A percentile compares a stretch with the other conserved stretches of the same genome.
Evolutionary conservation across 1,140 invertebrate species (phyloP).

Genomic region (Agrilus planipennis): DNA sequence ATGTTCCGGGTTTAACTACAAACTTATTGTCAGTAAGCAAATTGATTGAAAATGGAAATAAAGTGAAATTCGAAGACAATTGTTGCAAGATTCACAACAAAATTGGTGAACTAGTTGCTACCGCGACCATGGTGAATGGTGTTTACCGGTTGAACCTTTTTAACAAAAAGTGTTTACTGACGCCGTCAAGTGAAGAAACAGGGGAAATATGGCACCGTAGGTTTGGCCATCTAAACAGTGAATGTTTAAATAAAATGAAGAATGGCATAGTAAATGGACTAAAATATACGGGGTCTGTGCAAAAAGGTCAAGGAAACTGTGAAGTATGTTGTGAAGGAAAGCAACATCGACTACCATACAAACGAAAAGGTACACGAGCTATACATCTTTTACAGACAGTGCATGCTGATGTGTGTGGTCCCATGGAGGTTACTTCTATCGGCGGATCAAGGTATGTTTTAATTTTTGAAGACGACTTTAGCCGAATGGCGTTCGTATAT

Average conservation of each 20-base stretch:
- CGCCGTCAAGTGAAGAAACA: background rate
- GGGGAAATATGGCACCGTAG: background rate
- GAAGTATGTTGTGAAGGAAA: constrained; percentile 26
- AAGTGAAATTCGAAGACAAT: background rate
- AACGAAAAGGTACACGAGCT: constrained; percentile 13
- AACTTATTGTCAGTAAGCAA: background rate
- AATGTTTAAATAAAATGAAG: constrained; percentile 1
- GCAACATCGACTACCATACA: constrained; percentile 22
- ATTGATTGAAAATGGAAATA: background rate
- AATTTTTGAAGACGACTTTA: constrained; percentile 32
- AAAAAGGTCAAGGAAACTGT: constrained; percentile 3
- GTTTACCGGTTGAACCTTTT: background rate
- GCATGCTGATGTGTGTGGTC: constrained; percentile 26
- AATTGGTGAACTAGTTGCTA: background rate
- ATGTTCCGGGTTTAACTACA: background rate
- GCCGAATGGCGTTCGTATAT: constrained; percentile 26
- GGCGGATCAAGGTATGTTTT: constrained; percentile 32
- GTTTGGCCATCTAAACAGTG: constrained; percentile 12
- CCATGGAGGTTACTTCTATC: constrained; percentile 22
- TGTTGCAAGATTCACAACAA: background rate
- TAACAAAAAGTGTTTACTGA: background rate
- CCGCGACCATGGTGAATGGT: background rate
- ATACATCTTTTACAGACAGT: constrained; percentile 19
- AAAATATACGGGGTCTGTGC: background rate
- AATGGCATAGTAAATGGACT: background rate